phyloP scores from a whole-genome alignment of 1,140 invertebrate genomes.

The Eciton burchellii region DNA sequence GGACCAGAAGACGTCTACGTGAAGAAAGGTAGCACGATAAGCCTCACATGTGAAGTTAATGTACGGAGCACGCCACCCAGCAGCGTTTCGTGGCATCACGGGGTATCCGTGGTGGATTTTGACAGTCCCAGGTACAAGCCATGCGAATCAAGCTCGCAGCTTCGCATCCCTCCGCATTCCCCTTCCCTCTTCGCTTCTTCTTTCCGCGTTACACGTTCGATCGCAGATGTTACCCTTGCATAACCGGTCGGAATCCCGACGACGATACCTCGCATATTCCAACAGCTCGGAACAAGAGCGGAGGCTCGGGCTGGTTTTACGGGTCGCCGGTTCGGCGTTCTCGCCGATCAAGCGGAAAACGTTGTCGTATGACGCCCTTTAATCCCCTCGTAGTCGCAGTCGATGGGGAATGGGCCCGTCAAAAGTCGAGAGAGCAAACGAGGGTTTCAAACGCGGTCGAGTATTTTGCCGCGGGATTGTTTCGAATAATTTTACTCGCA shows the following conservation, averaged over 20 bases:
- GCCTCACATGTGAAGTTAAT: conserved; percentile 94
- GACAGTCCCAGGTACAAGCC: conserved; percentile 90
- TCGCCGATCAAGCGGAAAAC: conserved; percentile 30
- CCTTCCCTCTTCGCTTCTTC: neutral
- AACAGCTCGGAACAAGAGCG: neutral
- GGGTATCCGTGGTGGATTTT: conserved; percentile 92
- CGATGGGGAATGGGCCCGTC: neutral
- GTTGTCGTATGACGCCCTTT: neutral
- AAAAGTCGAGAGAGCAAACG: conserved; percentile 33
- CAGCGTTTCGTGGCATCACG: conserved; percentile 93
- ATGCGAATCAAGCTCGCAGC: conserved; percentile 63
- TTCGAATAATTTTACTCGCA: neutral
- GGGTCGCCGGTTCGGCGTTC: neutral
- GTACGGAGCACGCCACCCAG: conserved; percentile 93
- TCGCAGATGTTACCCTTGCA: conserved; percentile 29
- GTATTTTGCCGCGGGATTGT: conserved; percentile 29
- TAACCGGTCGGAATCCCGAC: neutral
- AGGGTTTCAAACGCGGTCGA: conserved; percentile 11
- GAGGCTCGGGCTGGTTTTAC: conserved; percentile 19
- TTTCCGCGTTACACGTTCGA: conserved; percentile 22
- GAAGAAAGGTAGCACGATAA: conserved; percentile 96
- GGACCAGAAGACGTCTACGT: conserved; percentile 95
- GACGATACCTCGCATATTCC: neutral
- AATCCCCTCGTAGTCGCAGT: conserved; percentile 25
- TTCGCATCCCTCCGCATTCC: neutral